phyloP scores from a whole-genome alignment of 1,140 invertebrate species.

The Olivierus martensii region DNA sequence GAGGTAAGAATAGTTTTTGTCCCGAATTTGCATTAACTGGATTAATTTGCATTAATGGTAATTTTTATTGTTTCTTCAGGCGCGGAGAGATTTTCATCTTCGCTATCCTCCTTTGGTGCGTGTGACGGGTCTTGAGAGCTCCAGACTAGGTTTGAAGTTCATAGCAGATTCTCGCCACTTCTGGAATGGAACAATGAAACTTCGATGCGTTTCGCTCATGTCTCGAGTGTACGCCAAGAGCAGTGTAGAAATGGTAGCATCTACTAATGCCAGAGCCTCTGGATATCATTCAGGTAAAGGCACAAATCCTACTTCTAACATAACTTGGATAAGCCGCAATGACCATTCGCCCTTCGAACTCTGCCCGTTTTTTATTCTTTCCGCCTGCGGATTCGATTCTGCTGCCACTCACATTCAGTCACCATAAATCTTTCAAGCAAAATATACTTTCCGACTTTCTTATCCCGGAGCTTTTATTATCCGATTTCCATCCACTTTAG shows the following conservation, averaged over 20 bases:
- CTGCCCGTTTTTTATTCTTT: not conserved
- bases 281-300: not conserved
- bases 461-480: too few species aligned
- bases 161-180: slow-evolving; percentile 2
- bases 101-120: not conserved
- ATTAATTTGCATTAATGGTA: too few species aligned
- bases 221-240: slow-evolving; percentile 8
- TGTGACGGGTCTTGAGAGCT: not conserved
- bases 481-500: too few species aligned
- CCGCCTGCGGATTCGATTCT: too few species aligned
- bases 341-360: not conserved
- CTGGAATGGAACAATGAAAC: slow-evolving; percentile 7
- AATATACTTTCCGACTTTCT: too few species aligned
- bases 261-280: not conserved
- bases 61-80: not conserved
- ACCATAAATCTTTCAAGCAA: too few species aligned
- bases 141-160: not conserved
- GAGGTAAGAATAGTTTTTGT: slow-evolving; percentile 10
- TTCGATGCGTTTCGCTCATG: slow-evolving; percentile 13
- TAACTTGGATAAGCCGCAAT: not conserved
- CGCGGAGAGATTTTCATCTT: slow-evolving; percentile 8
- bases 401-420: too few species aligned
- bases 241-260: slow-evolving; percentile 9
- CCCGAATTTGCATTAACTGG: too few species aligned
- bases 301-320: not conserved